Conservation (phyloP, 1,140 invertebrate genomes). For the Hypsibius dujardini region DNA sequence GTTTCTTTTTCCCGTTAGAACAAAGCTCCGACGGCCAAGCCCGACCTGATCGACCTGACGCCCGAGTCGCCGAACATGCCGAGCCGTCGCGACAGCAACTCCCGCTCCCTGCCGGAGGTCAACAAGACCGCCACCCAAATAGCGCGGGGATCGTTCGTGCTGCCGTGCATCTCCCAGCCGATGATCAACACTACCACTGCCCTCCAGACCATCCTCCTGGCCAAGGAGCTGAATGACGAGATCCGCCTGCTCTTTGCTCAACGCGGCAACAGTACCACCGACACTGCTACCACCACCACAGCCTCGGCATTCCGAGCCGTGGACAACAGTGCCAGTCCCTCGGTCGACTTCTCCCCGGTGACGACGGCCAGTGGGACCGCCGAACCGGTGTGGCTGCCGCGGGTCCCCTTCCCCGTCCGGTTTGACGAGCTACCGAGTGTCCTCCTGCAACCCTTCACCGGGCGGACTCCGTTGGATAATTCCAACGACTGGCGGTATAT, state of each 20-base stretch:
- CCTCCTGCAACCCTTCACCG: conserved; percentile 28
- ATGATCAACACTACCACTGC: conserved; percentile 9
- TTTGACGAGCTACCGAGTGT: conserved; percentile 25
- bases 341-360: conserved; percentile 29
- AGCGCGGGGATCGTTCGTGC: background rate
- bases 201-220: conserved; percentile 8
- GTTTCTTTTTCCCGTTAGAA: no score
- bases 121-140: background rate
- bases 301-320: conserved; percentile 16
- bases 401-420: conserved; percentile 24
- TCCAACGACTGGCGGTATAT: conserved; percentile 30
- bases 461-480: conserved; percentile 26
- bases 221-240: conserved; percentile 23
- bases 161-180: background rate
- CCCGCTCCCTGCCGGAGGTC: background rate
- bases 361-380: conserved; percentile 23
- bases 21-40: background rate
- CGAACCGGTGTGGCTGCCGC: conserved; percentile 19
- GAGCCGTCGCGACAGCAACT: conserved; percentile 29
- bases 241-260: conserved; percentile 22
- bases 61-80: conserved; percentile 18
- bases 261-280: conserved; percentile 27
- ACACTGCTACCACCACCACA: conserved; percentile 29
- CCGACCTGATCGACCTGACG: background rate
- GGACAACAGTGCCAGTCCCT: conserved; percentile 29